Evolutionary conservation across 2,888 invertebrate species (phyloP), one percentile per base, ranked within the genome.

Genomic region (Chrysopilus asiliformis): DNA sequence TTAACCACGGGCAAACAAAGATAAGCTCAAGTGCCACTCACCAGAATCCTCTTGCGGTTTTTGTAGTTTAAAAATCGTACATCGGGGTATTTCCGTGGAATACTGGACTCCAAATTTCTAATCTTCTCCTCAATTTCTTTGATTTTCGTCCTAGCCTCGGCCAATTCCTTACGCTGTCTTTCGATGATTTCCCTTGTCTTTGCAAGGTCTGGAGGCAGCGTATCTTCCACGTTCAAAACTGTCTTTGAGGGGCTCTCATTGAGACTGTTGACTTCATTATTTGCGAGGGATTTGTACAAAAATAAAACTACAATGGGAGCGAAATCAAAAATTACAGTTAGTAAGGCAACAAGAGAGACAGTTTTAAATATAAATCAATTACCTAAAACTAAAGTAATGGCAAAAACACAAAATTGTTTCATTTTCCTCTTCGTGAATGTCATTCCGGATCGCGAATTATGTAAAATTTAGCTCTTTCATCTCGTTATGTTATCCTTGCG

Each of bases 41-140:
- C 86, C 66, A 97, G 66, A 52, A 98, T 91, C 46, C 97, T 71
- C 59, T 89, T 94, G 38, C 95, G 73, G 47, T 84, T 80, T 53
- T 87, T 81, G 58, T 93, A 93, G 48, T 90, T 91, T 12, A 91
- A 68, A 57, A 89, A 91, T 57, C 82, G 83, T 0, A 97, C 93
- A 56, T 84, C 79, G 1, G 91, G 93, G 66, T 82, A 93, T 47
- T 79, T 79, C 50, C 86, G 85, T 2, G 83, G 80, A 30, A 83
- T 71, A 52, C 76, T 70, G 3, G 72, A 70, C 56, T 86, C 85
- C 31, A 87, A 58, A 34, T 74, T 67, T 34, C 71, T 69, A 25
- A 87, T 66, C 63, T 81, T 82, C 43, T 74, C 73, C 57, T 84
- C 82, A 35, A 87, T 56, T 36, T 73, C 72, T 25, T 68, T 67